Evolutionary conservation across 1,140 invertebrate genomes (phyloP).

Genomic region (Drosophila athabasca): DNA sequence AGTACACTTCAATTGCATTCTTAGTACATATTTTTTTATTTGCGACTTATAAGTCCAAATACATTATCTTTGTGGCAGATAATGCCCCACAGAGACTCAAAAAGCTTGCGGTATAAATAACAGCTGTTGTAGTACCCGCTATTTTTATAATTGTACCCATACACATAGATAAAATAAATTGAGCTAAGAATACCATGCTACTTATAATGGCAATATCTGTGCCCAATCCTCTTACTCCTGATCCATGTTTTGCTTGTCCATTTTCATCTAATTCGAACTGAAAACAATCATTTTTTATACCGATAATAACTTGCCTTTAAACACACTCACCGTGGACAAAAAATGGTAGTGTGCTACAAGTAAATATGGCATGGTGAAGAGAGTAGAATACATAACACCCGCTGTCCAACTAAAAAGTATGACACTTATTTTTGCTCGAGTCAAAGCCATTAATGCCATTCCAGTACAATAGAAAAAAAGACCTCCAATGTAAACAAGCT

Average conservation of each 20-base stretch:
- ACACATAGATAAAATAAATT: constrained; percentile 93
- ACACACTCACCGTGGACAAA: constrained; percentile 89
- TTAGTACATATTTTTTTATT: constrained; percentile 2
- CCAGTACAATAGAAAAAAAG: constrained; percentile 94
- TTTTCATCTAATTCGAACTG: constrained; percentile 88
- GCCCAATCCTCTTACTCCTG: constrained; percentile 91
- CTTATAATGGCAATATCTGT: constrained; percentile 97
- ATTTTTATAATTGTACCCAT: constrained; percentile 93
- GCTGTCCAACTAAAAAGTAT: constrained; percentile 95
- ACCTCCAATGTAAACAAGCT: constrained; percentile 94
- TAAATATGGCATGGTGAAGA: constrained; percentile 98
- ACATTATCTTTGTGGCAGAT: constrained; percentile 93
- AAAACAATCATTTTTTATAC: constrained; percentile 20
- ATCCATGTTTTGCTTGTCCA: constrained; percentile 84
- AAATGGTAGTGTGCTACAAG: constrained; percentile 97
- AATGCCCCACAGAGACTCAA: constrained; percentile 93
- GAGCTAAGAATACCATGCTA: constrained; percentile 97
- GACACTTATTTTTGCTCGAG: constrained; percentile 90
- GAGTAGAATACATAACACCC: constrained; percentile 98
- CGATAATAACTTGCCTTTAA: background rate
- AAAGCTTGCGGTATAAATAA: constrained; percentile 91
- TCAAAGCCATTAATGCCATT: constrained; percentile 94
- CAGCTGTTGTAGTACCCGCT: constrained; percentile 93
- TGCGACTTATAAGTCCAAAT: constrained; percentile 90
- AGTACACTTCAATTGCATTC: background rate